These are phyloP conservation scores for Hyposoter dolosus DNA, from an alignment of 2,888 invertebrate genomes.

Conservation along the genomic window DNA sequence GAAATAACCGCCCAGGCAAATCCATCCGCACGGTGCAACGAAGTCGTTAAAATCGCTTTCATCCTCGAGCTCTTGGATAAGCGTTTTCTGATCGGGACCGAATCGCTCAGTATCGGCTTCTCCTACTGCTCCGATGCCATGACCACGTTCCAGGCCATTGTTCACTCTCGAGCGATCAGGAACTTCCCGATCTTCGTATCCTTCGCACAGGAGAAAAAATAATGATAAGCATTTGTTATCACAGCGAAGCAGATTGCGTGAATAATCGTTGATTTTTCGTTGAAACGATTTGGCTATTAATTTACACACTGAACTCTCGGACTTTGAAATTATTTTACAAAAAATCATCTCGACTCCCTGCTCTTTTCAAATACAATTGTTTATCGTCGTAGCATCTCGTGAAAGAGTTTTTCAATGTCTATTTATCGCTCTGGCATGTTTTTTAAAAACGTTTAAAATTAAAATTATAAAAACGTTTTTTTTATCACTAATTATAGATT, in stretches of 20 bases:
- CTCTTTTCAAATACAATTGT: too few species aligned
- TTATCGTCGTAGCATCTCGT: too few species aligned
- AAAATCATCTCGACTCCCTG: background rate
- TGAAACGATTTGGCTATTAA: background rate
- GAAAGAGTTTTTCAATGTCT: too few species aligned
- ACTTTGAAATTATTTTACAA: background rate
- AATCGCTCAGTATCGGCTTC: conserved; percentile 72
- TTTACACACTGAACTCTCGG: background rate
- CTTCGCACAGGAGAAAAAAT: background rate
- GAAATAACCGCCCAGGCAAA: conserved; percentile 86
- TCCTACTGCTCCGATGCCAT: conserved; percentile 73
- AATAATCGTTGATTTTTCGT: too few species aligned
- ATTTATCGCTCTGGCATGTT: too few species aligned
- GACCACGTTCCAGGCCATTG: conserved; percentile 73
- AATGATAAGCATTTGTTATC: background rate
- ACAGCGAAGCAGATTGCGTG: background rate
- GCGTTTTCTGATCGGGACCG: conserved; percentile 72
- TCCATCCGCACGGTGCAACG: conserved; percentile 81
- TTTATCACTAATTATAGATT: background rate
- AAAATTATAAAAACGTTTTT: too few species aligned
- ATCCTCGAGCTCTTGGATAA: conserved; percentile 74
- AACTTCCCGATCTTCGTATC: conserved; percentile 67
- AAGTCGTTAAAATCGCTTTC: conserved; percentile 73
- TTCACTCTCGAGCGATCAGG: conserved; percentile 73
- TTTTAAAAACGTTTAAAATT: too few species aligned